Evolutionary conservation across 2,888 invertebrate species (phyloP), one percentile per base, ranked within the genome.

Genomic region (Euphydryas editha): DNA sequence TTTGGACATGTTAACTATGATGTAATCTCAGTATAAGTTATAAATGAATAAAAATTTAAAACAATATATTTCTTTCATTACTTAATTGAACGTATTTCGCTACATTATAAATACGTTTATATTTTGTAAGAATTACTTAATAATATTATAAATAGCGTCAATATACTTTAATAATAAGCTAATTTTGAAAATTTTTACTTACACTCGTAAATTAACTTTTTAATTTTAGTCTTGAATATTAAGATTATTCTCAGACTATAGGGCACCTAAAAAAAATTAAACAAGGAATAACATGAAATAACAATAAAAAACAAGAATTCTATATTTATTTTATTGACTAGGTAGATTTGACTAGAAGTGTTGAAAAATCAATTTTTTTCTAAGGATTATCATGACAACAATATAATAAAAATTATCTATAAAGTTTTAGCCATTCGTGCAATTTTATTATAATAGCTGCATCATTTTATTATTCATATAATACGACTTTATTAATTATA

Each of bases 311-410:
- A 30, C 24, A 59, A 21, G 5, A 21, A 56, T 42, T 49, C 39
- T 39, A 56, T 0, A 39, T 15, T 39, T 60, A 55, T 44, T 59
- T 65, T n/a, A 63, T 58, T 11, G 44, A 64, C 58, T 59, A 59
- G 30, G 18, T 63, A 63, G 37, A 64, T 44, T 57, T 63, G 62
- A 57, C 59, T 64, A 63, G 64, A 36, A 46, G 30, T 30, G 51
- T 30, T 18, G 24, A 15, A 24, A 39, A 10, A 10, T 3, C 44
- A 44, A 44, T 17, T 44, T 17, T n/a, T n/a, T n/a, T n/a, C n/a
- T n/a, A n/a, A n/a, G n/a, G n/a, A n/a, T n/a, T n/a, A n/a, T n/a
- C n/a, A n/a, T n/a, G n/a, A n/a, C n/a, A n/a, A n/a, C n/a, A n/a
- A n/a, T n/a, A n/a, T n/a, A n/a, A n/a, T 11, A n/a, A 42, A 15